Conservation (phyloP, 2,797 vertebrate genomes). For the Threskiornis aethiopicus region DNA sequence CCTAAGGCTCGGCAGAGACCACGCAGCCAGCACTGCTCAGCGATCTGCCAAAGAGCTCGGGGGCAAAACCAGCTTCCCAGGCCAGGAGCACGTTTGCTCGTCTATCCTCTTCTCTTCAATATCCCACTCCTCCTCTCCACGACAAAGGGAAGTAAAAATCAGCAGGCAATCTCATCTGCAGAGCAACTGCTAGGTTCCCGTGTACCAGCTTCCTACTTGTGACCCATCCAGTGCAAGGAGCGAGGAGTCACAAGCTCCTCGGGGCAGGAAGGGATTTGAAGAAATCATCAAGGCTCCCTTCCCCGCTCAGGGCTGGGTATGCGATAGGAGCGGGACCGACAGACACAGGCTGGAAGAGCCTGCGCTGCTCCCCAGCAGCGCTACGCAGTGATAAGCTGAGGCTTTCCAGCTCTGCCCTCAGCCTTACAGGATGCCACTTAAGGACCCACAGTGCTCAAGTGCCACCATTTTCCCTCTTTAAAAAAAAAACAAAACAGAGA, state of each 20-base stretch:
- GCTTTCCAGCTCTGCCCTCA: background rate
- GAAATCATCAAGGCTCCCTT: background rate
- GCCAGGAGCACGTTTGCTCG: background rate
- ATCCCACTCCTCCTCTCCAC: background rate
- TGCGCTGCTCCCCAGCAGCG: background rate
- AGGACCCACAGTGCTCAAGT: background rate
- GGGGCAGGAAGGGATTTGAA: background rate
- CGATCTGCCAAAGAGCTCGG: background rate
- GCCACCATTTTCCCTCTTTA: background rate
- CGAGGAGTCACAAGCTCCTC: background rate
- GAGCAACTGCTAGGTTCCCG: background rate
- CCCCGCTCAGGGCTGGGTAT: background rate
- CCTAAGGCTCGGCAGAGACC: fast-evolving
- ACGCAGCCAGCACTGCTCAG: background rate
- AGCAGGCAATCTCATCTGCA: background rate
- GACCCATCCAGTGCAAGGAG: background rate
- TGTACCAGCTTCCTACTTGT: background rate
- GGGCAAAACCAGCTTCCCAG: background rate
- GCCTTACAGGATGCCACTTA: background rate
- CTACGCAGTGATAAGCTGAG: background rate
- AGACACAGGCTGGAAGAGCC: background rate
- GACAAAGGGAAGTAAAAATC: background rate
- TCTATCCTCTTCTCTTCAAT: background rate
- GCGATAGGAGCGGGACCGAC: background rate
- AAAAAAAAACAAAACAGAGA: background rate